Conservation (phyloP, 2,113 vertebrate species). For the Isurus oxyrinchus region DNA sequence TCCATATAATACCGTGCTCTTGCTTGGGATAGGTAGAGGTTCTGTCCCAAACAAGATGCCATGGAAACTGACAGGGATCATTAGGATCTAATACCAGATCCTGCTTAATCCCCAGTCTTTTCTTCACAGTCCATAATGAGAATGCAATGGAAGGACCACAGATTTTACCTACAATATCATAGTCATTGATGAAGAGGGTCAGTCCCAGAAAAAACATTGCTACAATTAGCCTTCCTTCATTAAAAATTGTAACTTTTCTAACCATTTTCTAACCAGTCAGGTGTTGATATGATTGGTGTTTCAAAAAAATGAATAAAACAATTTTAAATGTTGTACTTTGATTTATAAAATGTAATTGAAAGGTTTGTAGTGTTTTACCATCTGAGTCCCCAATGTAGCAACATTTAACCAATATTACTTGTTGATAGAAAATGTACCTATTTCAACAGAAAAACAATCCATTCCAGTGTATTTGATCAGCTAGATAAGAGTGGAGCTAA, state of each 20-base stretch:
- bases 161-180: neutral
- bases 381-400: neutral
- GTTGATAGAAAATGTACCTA: neutral
- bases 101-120: too few species aligned
- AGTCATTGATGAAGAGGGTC: neutral
- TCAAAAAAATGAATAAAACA: neutral
- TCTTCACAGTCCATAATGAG: too few species aligned
- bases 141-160: neutral
- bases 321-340: neutral
- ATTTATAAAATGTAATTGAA: neutral
- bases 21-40: too few species aligned
- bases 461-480: neutral
- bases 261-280: neutral
- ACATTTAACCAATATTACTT: neutral
- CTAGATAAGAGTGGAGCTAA: neutral
- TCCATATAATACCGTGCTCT: too few species aligned
- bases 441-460: neutral
- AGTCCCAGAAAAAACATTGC: neutral
- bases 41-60: too few species aligned
- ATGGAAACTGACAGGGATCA: too few species aligned
- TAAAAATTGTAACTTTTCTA: neutral
- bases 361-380: neutral
- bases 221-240: neutral
- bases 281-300: neutral
- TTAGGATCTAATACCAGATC: too few species aligned